Conservation (phyloP, 2,797 vertebrate species). For the Ptychobarbus kaznakovi region DNA sequence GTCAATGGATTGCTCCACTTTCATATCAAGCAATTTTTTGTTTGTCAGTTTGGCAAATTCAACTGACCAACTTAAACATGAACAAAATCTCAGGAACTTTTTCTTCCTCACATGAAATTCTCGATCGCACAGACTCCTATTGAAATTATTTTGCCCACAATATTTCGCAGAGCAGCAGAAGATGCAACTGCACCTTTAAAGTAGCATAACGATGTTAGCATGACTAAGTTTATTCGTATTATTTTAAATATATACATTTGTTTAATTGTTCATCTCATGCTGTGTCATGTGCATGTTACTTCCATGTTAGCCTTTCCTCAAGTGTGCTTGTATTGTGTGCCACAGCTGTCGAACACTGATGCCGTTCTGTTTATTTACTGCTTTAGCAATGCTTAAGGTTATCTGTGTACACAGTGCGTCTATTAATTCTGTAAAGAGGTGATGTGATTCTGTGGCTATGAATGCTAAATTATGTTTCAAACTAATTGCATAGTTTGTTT, state of each 20-base stretch:
- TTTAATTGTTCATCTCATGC: neutral
- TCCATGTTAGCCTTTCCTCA: neutral
- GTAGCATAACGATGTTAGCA: neutral
- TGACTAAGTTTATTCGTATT: neutral
- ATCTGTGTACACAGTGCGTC: conserved; percentile 38
- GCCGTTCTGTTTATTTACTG: conserved; percentile 16
- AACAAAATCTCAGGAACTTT: neutral
- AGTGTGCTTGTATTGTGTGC: neutral
- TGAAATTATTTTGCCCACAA: neutral
- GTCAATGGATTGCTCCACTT: too few relatives aligned
- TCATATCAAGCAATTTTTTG: neutral
- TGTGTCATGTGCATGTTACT: neutral
- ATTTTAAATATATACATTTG: neutral
- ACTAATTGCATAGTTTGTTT: conserved; percentile 60
- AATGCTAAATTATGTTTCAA: conserved; percentile 49
- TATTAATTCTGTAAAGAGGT: conserved; percentile 56
- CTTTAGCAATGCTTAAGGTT: conserved; percentile 33
- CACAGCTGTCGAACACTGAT: conserved; percentile 2
- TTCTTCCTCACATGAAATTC: neutral
- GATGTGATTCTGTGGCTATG: conserved; percentile 44
- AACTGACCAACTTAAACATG: neutral
- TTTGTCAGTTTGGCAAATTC: neutral
- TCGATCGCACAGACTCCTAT: neutral
- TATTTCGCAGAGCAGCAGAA: neutral
- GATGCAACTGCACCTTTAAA: neutral